Evolutionary conservation across 2,113 vertebrate species (phyloP).

Genomic region (Haliaeetus leucogaster): DNA sequence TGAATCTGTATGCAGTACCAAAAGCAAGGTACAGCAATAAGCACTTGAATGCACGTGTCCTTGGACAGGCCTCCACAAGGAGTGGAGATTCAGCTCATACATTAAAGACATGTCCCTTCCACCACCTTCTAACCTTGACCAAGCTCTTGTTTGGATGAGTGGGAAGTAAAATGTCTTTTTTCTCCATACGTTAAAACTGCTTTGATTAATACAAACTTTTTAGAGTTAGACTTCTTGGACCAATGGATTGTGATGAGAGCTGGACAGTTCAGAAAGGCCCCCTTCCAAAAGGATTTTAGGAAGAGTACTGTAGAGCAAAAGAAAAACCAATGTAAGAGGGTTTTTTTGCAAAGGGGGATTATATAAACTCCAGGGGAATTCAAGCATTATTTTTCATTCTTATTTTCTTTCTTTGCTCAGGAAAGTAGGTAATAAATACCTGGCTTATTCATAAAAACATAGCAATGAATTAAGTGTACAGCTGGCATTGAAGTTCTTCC

Average conservation of each 20-base stretch:
- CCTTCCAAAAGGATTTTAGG: background rate
- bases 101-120: fast-evolving
- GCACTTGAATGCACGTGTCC: background rate
- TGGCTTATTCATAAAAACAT: background rate
- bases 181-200: background rate
- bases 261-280: background rate
- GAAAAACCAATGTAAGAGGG: background rate
- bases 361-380: background rate
- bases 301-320: background rate
- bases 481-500: background rate
- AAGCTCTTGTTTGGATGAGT: fast-evolving
- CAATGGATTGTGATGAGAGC: background rate
- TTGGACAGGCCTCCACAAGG: background rate
- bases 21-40: background rate
- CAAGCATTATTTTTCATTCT: background rate
- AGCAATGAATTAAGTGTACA: background rate
- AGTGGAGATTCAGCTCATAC: background rate
- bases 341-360: background rate
- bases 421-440: background rate
- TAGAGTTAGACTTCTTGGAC: background rate
- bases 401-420: background rate
- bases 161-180: background rate
- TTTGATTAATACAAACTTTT: background rate
- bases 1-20: background rate
- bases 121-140: background rate